Evolutionary conservation across 1,140 invertebrate genomes (phyloP), one percentile per base, ranked within the genome.

Genomic region (Scaptomyza graminum): DNA sequence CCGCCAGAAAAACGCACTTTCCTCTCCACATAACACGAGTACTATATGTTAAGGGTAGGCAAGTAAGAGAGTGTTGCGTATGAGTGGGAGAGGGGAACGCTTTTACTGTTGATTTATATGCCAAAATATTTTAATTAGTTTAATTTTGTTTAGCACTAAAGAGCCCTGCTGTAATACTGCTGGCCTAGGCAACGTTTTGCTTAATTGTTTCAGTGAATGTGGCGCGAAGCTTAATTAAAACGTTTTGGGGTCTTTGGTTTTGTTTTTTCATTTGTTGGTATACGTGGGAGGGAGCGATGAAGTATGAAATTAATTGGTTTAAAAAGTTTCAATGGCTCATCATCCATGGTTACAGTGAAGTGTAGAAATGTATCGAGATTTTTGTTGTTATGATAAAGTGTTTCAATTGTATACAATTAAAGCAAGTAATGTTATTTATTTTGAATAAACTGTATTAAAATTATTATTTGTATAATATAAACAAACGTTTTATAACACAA

Each of bases 91-190:
- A 7, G 52, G 47, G 28, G 46, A 34, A 25, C 43, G 50, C 34
- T 52, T 47, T 37, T 44, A 34, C 49, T 65, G 70, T 43, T 75
- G 62, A 75, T 75, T 75, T 72, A 75, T 75, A 62, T 66, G 51
- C 68, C 56, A 46, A 75, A 75, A 72, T 75, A 75, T 75, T 72
- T 72, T 67, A 75, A 75, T 75, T 75, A 72, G 73, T 75, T 75
- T 56, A 66, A 41, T 75, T 70, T 56, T 52, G 51, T 61, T 63
- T 50, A 52, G 54, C 64, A n/a, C 18, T 50, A 43, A 43, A 28
- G 34, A 61, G 47, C 5, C 25, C 51, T 25, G 25, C 7, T 41
- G 15, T n/a, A 8, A n/a, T 41, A 41, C 37, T 34, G n/a, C 12
- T 60, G 67, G 22, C 61, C 61, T 57, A 34, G 64, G 62, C 18